phyloP scores from a whole-genome alignment of 2,797 vertebrate species.

The Phataginus tricuspis region DNA sequence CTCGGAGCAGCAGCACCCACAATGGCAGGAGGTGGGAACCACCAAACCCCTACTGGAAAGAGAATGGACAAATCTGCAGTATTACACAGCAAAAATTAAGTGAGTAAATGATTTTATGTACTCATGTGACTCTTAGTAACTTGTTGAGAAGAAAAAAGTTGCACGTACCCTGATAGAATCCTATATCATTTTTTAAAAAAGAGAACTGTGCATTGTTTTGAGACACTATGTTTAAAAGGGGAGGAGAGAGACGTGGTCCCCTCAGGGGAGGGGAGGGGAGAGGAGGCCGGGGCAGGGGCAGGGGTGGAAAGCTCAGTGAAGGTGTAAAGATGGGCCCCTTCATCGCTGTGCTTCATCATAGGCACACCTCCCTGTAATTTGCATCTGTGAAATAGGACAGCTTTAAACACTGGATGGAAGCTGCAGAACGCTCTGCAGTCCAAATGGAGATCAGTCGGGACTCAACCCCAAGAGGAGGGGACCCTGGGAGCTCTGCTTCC shows the following conservation, averaged over 20 bases:
- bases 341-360: background rate
- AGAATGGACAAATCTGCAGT: background rate
- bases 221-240: background rate
- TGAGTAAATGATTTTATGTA: background rate
- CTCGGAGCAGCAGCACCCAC: background rate
- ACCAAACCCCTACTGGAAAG: background rate
- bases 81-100: background rate
- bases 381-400: background rate
- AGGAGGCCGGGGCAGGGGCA: too few relatives aligned
- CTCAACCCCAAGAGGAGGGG: background rate
- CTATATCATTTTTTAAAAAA: too few relatives aligned
- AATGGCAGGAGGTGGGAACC: background rate
- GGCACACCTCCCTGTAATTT: background rate
- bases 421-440: background rate
- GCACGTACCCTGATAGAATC: background rate
- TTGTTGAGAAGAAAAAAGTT: background rate
- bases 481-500: background rate
- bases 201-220: background rate
- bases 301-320: background rate
- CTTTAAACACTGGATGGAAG: background rate
- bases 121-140: background rate
- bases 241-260: background rate
- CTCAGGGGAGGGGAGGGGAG: too few relatives aligned
- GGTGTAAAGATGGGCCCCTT: accelerated
- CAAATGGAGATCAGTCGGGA: background rate